Percentiles rank a stretch among this genome's conserved stretches.
Conservation (phyloP, 2,888 invertebrate genomes). For the Pimpla rufipes region DNA sequence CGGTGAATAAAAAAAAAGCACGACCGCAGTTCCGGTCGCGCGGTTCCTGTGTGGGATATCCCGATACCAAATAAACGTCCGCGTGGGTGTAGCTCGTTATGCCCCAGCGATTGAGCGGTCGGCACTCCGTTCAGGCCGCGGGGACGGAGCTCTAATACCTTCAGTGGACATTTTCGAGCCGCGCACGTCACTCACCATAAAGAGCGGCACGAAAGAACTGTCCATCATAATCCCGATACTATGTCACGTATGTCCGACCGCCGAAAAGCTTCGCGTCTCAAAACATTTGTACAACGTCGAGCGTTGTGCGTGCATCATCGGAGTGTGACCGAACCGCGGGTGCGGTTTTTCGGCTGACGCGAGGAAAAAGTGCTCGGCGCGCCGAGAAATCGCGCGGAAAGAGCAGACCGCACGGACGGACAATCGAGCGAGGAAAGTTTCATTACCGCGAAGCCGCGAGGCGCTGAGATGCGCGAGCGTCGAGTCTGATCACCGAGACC, state of each 20-base stretch:
- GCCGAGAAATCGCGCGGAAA: conserved; percentile 15
- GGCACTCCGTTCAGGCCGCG: conserved; percentile 17
- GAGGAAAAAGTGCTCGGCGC: neutral
- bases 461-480: conserved; percentile 26
- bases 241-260: neutral
- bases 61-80: conserved; percentile 33
- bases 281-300: conserved; percentile 56
- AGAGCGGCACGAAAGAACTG: conserved; percentile 77
- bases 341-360: conserved; percentile 31
- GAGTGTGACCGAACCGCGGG: neutral
- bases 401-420: neutral
- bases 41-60: conserved; percentile 64
- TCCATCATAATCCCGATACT: conserved; percentile 78
- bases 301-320: conserved; percentile 54
- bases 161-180: conserved; percentile 50
- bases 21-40: conserved; percentile 69
- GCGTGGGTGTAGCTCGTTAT: conserved; percentile 27
- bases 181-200: conserved; percentile 78
- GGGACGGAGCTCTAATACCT: conserved; percentile 37
- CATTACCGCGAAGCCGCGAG: conserved; percentile 39
- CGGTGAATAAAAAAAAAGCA: conserved; percentile 24
- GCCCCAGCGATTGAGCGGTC: conserved; percentile 40
- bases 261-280: conserved; percentile 12
- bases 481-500: conserved; percentile 49
- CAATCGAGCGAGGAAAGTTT: conserved; percentile 40